Evolutionary conservation across 2,113 vertebrate species (phyloP).

Genomic region (Paramisgurnus dabryanus): DNA sequence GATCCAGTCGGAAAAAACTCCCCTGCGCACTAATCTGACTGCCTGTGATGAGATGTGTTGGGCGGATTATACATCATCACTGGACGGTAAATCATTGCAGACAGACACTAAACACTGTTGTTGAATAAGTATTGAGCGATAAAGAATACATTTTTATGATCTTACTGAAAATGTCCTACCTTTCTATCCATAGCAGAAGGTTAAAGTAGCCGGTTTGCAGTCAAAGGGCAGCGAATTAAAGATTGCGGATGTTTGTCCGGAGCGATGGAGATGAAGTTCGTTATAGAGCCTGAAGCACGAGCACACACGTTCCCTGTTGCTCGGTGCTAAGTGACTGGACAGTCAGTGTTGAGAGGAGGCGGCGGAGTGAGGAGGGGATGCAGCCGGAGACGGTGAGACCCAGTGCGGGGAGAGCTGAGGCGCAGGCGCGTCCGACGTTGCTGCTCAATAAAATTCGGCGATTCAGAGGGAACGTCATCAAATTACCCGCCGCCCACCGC

Average conservation of each 20-base stretch:
- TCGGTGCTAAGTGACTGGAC: conserved; percentile 54
- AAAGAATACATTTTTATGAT: conserved; percentile 21
- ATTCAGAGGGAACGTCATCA: conserved; percentile 74
- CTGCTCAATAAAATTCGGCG: conserved; percentile 64
- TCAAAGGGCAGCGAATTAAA: conserved; percentile 11
- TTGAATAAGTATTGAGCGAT: conserved; percentile 48
- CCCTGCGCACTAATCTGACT: conserved; percentile 66
- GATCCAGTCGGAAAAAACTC: conserved; percentile 64
- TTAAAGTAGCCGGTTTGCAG: conserved; percentile 11
- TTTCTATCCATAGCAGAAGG: conserved; percentile 78
- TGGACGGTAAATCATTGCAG: conserved; percentile 46
- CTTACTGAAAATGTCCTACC: conserved; percentile 69
- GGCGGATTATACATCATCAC: conserved; percentile 57
- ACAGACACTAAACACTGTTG: conserved; percentile 58
- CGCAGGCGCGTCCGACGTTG: conserved; percentile 74
- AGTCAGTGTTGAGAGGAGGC: conserved; percentile 67
- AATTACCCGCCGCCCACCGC: conserved; percentile 61
- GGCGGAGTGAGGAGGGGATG: conserved; percentile 73
- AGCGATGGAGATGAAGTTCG: conserved; percentile 68
- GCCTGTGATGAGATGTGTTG: conserved; percentile 51
- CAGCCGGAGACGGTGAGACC: conserved; percentile 61
- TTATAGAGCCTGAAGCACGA: conserved; percentile 60
- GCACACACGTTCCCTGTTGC: conserved; percentile 65
- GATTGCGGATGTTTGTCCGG: conserved; percentile 31
- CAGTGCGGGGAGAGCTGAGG: conserved; percentile 57